phyloP scores from a whole-genome alignment of 2,888 invertebrate genomes.

The Tipula confusa region DNA sequence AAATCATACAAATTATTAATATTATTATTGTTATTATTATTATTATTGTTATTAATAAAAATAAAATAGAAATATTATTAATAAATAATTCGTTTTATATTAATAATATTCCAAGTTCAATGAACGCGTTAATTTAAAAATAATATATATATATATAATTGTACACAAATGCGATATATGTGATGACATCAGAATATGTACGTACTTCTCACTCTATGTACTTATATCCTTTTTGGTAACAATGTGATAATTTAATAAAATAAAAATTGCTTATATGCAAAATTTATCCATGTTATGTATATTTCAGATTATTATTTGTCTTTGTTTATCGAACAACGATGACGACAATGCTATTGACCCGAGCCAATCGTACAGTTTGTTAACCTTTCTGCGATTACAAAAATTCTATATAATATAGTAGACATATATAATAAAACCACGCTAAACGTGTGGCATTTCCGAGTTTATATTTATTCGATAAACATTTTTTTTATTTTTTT shows the following conservation, averaged over 20 bases:
- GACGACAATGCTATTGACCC: background rate
- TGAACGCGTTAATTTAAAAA: conserved; percentile 3
- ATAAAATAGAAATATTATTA: conserved; percentile 20
- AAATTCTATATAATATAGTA: background rate
- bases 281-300: background rate
- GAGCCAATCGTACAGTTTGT: background rate
- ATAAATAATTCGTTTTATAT: conserved; percentile 20
- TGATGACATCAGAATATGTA: background rate
- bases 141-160: background rate
- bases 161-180: background rate
- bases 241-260: background rate
- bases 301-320: background rate
- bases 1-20: background rate
- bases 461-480: conserved; percentile 17
- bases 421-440: background rate
- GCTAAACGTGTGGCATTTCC: conserved; percentile 20
- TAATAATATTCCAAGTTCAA: background rate
- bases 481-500: too few species aligned
- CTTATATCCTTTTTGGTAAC: background rate
- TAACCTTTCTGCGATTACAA: background rate
- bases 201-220: background rate
- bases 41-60: background rate
- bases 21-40: background rate
- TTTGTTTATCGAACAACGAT: background rate
- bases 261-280: background rate